Evolutionary conservation across 2,888 invertebrate species (phyloP).

Genomic region (Colostygia pectinataria): DNA sequence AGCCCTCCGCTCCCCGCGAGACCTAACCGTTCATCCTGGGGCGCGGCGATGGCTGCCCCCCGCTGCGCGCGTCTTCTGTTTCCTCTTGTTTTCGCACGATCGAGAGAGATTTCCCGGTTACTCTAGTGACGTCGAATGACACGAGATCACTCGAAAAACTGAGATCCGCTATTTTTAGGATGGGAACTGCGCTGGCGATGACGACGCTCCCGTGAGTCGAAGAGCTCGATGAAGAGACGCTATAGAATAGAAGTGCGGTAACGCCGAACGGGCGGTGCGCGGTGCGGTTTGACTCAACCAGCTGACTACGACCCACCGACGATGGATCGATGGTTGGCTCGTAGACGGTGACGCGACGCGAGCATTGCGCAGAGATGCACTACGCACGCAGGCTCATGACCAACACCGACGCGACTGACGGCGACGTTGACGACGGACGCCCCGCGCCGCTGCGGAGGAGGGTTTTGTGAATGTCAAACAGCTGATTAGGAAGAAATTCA

Average conservation of each 20-base stretch:
- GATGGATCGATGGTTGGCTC: slow-evolving; percentile 57
- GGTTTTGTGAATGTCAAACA: slow-evolving; percentile 63
- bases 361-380: slow-evolving; percentile 58
- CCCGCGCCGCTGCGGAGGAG: slow-evolving; percentile 19
- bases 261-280: slow-evolving; percentile 12
- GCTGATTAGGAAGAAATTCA: slow-evolving; percentile 67
- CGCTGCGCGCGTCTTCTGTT: slow-evolving; percentile 36
- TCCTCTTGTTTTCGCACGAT: slow-evolving; percentile 23
- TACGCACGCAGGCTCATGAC: slow-evolving; percentile 44
- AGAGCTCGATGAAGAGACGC: slow-evolving; percentile 15
- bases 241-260: no score
- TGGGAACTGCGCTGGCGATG: slow-evolving; percentile 27
- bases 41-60: slow-evolving; percentile 39
- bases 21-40: slow-evolving; percentile 43
- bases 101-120: slow-evolving; percentile 6
- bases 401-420: slow-evolving; percentile 4
- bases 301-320: slow-evolving; percentile 29
- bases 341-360: slow-evolving; percentile 45
- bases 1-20: slow-evolving; percentile 37
- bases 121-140: slow-evolving; percentile 13
- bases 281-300: slow-evolving; percentile 29
- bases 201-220: slow-evolving; percentile 5
- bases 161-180: no score
- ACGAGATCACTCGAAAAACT: neutral
- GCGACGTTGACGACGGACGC: no score